Conservation (phyloP, 1,140 invertebrate genomes). For the Meloidogyne floridensis region DNA sequence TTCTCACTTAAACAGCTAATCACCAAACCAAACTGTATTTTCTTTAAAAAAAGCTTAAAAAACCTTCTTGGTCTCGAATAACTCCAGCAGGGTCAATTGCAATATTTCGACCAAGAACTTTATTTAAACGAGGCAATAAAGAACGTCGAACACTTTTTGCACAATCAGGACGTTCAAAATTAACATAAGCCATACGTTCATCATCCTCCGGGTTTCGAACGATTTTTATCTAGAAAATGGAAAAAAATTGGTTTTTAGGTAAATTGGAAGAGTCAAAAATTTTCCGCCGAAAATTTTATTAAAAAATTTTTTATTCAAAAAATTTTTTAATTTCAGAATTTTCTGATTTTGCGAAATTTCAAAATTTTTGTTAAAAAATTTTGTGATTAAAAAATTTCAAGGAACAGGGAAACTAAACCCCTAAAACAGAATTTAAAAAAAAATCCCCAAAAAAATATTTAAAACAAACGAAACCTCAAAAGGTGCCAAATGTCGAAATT, state of each 20-base stretch:
- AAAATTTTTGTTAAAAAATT: too few relatives aligned
- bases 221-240: conserved; percentile 47
- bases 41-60: conserved; percentile 41
- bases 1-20: too few relatives aligned
- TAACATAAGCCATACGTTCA: conserved; percentile 55
- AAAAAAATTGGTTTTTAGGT: not conserved
- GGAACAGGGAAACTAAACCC: not conserved
- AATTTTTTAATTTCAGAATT: too few relatives aligned
- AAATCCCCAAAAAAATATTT: not conserved
- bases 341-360: too few relatives aligned
- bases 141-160: conserved; percentile 51
- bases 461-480: conserved; percentile 49
- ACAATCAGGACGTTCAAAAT: conserved; percentile 46
- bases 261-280: too few relatives aligned
- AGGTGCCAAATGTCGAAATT: conserved; percentile 47
- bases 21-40: too few relatives aligned
- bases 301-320: too few relatives aligned
- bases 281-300: too few relatives aligned
- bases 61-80: conserved; percentile 54
- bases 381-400: too few relatives aligned
- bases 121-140: conserved; percentile 41
- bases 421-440: not conserved
- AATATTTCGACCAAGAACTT: conserved; percentile 43
- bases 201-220: conserved; percentile 57
- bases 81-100: conserved; percentile 55